Evolutionary conservation across 1,140 invertebrate species (phyloP).

Genomic region (Akabosia matsudoensis): DNA sequence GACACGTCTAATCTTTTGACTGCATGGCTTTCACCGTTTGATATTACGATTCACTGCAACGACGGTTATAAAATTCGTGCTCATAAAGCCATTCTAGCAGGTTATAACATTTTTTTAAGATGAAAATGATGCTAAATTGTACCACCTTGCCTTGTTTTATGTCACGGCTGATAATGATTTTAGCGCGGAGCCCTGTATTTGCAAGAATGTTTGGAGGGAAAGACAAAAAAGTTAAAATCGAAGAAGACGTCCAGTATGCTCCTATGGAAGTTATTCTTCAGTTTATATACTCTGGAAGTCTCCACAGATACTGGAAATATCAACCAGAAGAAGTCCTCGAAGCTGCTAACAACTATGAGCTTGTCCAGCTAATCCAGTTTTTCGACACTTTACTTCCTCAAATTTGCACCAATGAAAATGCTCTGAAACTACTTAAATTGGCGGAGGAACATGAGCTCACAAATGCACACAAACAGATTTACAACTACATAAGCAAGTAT

Average conservation of each 20-base stretch:
- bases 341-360: background rate
- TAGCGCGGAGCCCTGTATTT: conserved; percentile 1
- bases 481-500: background rate
- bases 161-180: background rate
- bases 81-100: background rate
- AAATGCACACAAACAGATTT: background rate
- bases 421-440: background rate
- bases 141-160: background rate
- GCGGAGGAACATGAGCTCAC: background rate
- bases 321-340: background rate
- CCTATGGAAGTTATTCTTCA: background rate
- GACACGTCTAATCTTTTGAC: background rate
- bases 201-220: background rate
- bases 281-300: background rate
- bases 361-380: background rate
- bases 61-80: background rate
- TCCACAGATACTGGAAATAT: background rate
- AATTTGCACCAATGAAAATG: background rate
- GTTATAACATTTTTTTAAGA: background rate
- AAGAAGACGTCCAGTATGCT: background rate
- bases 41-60: background rate
- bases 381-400: background rate
- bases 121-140: background rate
- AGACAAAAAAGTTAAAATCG: background rate
- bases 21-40: background rate